Evolutionary conservation across 2,113 vertebrate genomes (phyloP).

Genomic region (Heliornis fulica): DNA sequence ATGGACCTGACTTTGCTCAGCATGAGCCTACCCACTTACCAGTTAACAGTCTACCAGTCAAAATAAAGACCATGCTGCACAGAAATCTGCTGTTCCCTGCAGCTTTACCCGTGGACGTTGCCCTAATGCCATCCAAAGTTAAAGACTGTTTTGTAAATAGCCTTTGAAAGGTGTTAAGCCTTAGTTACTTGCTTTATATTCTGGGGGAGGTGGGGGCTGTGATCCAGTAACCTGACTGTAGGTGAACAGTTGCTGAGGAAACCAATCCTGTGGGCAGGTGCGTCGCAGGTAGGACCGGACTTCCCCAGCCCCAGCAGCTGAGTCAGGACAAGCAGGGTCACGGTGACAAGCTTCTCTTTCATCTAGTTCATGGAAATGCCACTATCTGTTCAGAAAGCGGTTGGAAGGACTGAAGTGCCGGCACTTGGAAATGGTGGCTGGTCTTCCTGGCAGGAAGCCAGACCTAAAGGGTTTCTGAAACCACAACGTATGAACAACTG

Average conservation of each 20-base stretch:
- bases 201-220: background rate
- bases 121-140: constrained; percentile 55
- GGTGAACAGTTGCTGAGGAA: background rate
- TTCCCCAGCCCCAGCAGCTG: background rate
- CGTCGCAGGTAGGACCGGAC: background rate
- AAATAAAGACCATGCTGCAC: constrained; percentile 40
- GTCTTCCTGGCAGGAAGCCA: background rate
- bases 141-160: constrained; percentile 39
- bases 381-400: background rate
- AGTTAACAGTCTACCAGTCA: constrained; percentile 15
- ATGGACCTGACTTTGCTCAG: background rate
- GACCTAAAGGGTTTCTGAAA: background rate
- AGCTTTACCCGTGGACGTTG: background rate
- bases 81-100: constrained; percentile 52
- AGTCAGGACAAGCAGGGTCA: background rate
- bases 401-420: background rate
- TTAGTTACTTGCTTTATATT: background rate
- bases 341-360: background rate
- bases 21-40: background rate
- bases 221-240: background rate
- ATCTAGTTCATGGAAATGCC: background rate
- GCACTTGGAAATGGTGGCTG: background rate
- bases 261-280: background rate
- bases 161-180: constrained; percentile 18
- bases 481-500: fast-evolving